Evolutionary conservation across 2,113 vertebrate genomes (phyloP).

Genomic region (Uria lomvia): DNA sequence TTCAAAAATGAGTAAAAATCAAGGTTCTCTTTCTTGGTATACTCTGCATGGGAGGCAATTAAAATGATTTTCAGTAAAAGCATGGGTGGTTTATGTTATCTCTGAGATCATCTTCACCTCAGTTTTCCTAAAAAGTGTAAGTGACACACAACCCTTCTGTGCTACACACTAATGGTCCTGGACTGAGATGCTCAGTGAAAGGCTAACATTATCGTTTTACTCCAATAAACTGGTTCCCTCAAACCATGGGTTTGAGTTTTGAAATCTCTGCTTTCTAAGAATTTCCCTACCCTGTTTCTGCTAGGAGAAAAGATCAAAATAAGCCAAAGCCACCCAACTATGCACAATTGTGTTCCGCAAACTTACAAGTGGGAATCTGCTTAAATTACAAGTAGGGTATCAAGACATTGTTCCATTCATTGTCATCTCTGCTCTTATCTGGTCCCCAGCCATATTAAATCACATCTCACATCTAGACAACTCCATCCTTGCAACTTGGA

Average conservation of each 20-base stretch:
- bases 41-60: background rate
- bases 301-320: background rate
- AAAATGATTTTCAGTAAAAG: background rate
- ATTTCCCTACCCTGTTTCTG: background rate
- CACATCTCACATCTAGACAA: background rate
- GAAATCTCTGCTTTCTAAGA: background rate
- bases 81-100: background rate
- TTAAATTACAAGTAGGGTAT: background rate
- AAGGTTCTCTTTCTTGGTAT: background rate
- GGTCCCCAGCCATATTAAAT: background rate
- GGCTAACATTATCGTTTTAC: background rate
- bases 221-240: background rate
- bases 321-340: slow-evolving; percentile 14
- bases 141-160: background rate
- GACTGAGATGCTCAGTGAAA: background rate
- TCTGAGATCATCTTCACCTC: background rate
- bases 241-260: background rate
- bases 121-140: background rate
- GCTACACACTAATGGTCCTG: fast-evolving
- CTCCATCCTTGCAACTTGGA: background rate
- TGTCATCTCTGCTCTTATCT: background rate
- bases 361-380: background rate
- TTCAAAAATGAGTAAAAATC: background rate
- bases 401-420: background rate
- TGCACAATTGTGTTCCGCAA: background rate